Base-by-base conservation (phyloP, 2,888 invertebrate species). In the Eupsilia transversa region DNA sequence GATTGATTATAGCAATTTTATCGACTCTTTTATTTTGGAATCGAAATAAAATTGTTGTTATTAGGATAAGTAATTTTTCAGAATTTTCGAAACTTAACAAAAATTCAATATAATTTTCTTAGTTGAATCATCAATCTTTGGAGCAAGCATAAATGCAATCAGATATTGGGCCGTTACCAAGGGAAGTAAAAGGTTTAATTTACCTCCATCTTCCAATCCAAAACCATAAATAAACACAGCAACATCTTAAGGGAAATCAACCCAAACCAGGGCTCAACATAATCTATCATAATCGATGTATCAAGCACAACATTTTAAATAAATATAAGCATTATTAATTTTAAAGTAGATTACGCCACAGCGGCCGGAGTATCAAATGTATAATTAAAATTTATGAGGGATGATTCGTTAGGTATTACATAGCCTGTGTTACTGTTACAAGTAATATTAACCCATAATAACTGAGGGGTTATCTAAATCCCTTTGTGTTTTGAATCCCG, bases 371-470 rank as follows among this genome's bases (percentile, higher is more conserved):
- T 93, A 93, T 93, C 92, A 94, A 92, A 93, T 92, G 91, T 88
- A 91, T 93, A 93, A 94, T 94, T 94, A 94, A 93, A 94, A 94
- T 93, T 93, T 94, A 94, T 93, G 89, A 92, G 88, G 88, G 90
- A 91, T 91, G 89, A 93, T 92, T 93, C 88, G 90, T 90, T 90
- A 87, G 86, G 90, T 90, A 90, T 89, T 88, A 89, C 88, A 89
- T 89, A 84, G 87, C 87, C 86, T 23, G 88, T 91, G 89, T 89
- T 89, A 89, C 88, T 91, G 89, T 88, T 88, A 89, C 88, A 88
- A 89, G 92, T 91, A 91, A 92, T 92, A 91, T 92, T 90, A 91
- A 90, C 91, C 88, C 88, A 86, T 91, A 91, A 92, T 92, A 90
- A 90, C 89, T 83, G 88, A 72, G 80, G 88, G 89, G 89, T 88